These are phyloP conservation scores for Echinarachnius parma DNA, from an alignment of 53 echinoderm and acorn worm genomes.

Conservation along the genomic window DNA sequence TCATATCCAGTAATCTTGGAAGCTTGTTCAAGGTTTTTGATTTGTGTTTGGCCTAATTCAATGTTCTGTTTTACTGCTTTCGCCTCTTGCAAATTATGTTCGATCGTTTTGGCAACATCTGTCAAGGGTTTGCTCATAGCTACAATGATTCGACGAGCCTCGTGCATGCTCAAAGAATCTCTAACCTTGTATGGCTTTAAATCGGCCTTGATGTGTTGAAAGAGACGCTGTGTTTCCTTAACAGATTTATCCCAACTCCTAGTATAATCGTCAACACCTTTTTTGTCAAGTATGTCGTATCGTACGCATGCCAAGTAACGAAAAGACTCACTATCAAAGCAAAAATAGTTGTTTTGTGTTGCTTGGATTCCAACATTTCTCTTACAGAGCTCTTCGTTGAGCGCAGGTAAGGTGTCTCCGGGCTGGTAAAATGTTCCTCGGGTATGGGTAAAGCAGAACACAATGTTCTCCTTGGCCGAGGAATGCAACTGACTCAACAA, in stretches of 20 bases:
- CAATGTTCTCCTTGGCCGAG: conserved; percentile 36
- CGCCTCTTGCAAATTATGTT: neutral
- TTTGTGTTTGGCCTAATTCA: no score
- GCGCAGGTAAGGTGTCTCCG: conserved; percentile 31
- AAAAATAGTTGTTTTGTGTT: conserved; percentile 17
- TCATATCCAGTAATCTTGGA: no score
- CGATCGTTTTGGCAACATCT: neutral
- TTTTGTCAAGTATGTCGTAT: conserved; percentile 1
- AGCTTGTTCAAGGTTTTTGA: no score
- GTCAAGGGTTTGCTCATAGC: conserved; percentile 3
- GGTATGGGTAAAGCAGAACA: conserved; percentile 31
- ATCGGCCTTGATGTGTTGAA: no score
- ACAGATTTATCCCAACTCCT: no score
- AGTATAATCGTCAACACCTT: no score
- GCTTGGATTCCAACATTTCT: conserved; percentile 15
- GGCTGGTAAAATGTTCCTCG: conserved; percentile 33
- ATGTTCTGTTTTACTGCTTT: no score
- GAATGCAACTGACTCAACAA: conserved; percentile 13
- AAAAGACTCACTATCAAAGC: conserved; percentile 32
- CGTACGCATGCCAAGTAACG: conserved; percentile 23
- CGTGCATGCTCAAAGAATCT: neutral
- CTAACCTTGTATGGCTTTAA: neutral
- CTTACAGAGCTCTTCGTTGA: conserved; percentile 23
- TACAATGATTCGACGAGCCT: neutral
- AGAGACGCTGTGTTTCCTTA: no score